Percentiles rank a stretch among this genome's conserved stretches.
phyloP scores from a whole-genome alignment of 2,888 invertebrate species.

The Torymus tubicola region DNA sequence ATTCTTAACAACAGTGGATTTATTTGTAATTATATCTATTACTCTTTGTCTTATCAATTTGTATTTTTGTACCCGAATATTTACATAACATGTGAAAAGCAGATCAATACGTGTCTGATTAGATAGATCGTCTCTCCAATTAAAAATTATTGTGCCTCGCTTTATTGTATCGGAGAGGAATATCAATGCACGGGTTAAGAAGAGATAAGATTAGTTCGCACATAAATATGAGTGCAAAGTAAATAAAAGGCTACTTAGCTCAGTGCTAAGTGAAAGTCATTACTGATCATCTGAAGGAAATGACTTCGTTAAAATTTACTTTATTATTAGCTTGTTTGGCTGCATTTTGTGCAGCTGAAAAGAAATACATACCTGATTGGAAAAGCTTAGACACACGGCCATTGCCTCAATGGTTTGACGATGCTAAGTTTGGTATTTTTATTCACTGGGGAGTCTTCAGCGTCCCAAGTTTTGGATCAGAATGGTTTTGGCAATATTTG shows the following conservation, averaged over 20 bases:
- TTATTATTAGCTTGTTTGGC: background rate
- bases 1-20: constrained; percentile 6
- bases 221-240: background rate
- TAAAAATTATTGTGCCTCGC: constrained; percentile 5
- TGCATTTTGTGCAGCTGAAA: background rate
- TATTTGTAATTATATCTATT: constrained; percentile 1
- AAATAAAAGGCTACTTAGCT: constrained; percentile 4
- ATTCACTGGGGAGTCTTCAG: constrained; percentile 96
- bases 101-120: background rate
- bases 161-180: background rate
- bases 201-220: constrained; percentile 24
- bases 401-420: constrained; percentile 92
- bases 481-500: constrained; percentile 96
- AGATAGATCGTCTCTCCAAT: constrained; percentile 22
- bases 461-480: constrained; percentile 90
- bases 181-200: background rate
- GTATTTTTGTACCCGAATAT: background rate
- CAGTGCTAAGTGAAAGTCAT: background rate
- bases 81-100: background rate
- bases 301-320: background rate
- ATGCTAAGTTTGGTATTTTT: constrained; percentile 94
- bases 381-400: constrained; percentile 88
- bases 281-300: background rate
- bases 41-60: background rate
- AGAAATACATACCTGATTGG: constrained; percentile 86